Base-by-base conservation (phyloP, 2,888 invertebrate species). In the Gymnoscelis rufifasciata region DNA sequence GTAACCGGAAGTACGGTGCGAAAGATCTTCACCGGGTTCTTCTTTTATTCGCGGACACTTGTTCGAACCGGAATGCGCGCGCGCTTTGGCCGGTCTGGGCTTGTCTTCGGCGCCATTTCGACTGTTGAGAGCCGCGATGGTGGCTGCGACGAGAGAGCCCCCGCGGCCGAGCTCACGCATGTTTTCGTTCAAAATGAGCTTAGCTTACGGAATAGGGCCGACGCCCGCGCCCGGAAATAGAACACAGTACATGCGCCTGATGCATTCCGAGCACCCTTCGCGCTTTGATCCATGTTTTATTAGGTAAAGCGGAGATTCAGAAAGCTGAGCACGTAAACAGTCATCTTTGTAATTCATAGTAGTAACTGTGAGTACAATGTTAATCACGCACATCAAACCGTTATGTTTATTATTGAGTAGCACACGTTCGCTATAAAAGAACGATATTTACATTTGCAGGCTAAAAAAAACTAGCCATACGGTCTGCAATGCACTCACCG, bases 121-220 rank as follows among this genome's bases (percentile, higher is more conserved):
- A 68, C 79, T 81, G 81, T 83, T 82, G 63, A 83, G 74, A 62
- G 80, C 78, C 59, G 83, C 87, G 68, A 83, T 84, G 71, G 84
- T 83, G 71, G 91, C 90, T 51, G 92, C 91, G 53, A 92, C 92
- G 57, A 91, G 83, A 68, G 90, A 88, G 74, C 89, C 89, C 74
- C 81, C 87, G 72, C 89, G 87, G 78, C 88, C 82, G 79, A 81
- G 75, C 83, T 88, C 88, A 64, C 88, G 86, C 87, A 88, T 88
- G 83, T 83, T 84, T 78, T 81, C 78, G 68, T 79, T 74, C 78
- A 76, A 80, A 89, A 86, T 84, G 83, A 87, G 72, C 79, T 63
- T 60, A 75, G 78, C 74, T 75, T 76, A 74, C 70, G 73, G 75
- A 75, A 74, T 77, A 83, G 77, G 75, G 78, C 76, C 75, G 79